Percentiles rank a stretch among this genome's conserved stretches.
Conservation (phyloP, 1,140 invertebrate species). For the Alviniconcha marisindica region DNA sequence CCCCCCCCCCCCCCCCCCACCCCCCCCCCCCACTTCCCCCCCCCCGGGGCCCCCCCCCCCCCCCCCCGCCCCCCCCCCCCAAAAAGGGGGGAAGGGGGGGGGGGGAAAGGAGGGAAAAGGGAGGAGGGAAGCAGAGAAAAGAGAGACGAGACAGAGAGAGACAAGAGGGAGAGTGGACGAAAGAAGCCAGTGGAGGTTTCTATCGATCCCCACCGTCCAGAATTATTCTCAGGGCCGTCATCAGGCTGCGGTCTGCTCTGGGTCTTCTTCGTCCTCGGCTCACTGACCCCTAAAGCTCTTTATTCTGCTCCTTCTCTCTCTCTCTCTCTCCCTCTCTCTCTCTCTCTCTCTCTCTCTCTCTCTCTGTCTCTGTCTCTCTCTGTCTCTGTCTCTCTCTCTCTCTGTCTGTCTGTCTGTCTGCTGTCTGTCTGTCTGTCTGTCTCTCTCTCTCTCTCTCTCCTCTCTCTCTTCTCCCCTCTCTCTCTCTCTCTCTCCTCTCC, state of each 20-base stretch:
- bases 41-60: not conserved
- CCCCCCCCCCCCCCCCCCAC: too few species aligned
- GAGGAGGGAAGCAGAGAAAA: too few species aligned
- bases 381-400: not conserved
- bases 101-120: not conserved
- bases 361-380: not conserved
- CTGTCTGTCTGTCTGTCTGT: not conserved
- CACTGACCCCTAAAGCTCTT: too few species aligned
- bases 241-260: too few species aligned
- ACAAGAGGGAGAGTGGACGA: not conserved
- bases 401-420: not conserved
- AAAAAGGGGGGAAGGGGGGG: not conserved
- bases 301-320: too few species aligned
- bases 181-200: too few species aligned
- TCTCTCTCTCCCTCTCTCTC: not conserved
- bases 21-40: too few species aligned
- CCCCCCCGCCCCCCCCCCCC: not conserved
- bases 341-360: not conserved
- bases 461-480: conserved; percentile 24
- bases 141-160: too few species aligned
- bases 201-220: too few species aligned
- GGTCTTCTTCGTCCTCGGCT: too few species aligned
- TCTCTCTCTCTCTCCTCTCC: not conserved
- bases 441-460: not conserved
- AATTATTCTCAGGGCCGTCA: too few species aligned